These are phyloP conservation scores for Anhinga anhinga DNA, from an alignment of 2,113 vertebrate species.

Conservation along the genomic window DNA sequence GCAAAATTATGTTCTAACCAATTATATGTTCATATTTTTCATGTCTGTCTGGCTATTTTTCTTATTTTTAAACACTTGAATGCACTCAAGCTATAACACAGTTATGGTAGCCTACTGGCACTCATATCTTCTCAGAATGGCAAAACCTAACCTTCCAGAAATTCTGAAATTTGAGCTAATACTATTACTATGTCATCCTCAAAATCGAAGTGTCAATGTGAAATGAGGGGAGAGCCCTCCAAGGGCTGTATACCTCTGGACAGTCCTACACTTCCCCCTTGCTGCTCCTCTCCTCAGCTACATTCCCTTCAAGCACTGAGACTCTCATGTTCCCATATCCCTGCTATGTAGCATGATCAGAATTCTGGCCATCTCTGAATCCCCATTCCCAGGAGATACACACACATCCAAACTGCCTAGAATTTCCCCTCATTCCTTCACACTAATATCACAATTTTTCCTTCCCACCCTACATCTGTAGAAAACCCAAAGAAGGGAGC, in stretches of 20 bases:
- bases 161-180: not conserved
- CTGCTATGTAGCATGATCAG: accelerated
- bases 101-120: not conserved
- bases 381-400: not conserved
- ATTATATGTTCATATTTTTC: not conserved
- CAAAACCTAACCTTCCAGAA: not conserved
- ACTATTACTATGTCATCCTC: not conserved
- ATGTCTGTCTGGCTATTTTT: not conserved
- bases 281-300: conserved; percentile 5
- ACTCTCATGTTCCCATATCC: not conserved
- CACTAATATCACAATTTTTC: not conserved
- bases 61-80: not conserved
- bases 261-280: not conserved
- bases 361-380: not conserved
- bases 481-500: not conserved
- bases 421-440: not conserved
- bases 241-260: not conserved
- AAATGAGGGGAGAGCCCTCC: not conserved
- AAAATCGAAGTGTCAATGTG: not conserved
- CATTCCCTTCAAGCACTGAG: not conserved
- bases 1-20: not conserved
- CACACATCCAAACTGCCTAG: not conserved
- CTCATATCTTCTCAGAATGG: not conserved
- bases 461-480: not conserved
- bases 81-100: not conserved